phyloP scores from a whole-genome alignment of 2,888 invertebrate species.

The Frankliniella fusca region DNA sequence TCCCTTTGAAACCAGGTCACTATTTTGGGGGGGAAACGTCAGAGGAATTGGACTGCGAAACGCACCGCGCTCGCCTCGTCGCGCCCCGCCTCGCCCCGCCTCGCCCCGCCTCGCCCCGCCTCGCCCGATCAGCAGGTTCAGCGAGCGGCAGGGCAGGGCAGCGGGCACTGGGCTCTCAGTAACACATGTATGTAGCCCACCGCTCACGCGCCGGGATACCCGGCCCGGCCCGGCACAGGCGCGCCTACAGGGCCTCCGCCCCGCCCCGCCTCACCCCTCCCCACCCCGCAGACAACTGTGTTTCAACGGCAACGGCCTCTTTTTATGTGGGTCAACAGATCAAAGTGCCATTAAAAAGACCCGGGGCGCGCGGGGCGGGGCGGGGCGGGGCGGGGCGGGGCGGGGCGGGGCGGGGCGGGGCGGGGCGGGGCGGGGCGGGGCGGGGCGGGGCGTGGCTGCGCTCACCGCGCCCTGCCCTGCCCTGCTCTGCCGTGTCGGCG shows the following conservation, averaged over 20 bases:
- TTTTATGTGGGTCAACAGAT: conserved; percentile 24
- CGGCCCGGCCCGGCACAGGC: background rate
- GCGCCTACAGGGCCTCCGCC: background rate
- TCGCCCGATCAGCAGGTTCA: too few relatives aligned
- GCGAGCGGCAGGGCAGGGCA: background rate
- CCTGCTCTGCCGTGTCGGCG: background rate
- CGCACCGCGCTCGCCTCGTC: too few relatives aligned
- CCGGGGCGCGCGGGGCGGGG: background rate
- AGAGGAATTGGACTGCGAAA: too few relatives aligned
- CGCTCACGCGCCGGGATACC: background rate
- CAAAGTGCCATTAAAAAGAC: conserved; percentile 19
- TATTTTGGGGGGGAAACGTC: too few relatives aligned
- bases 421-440: background rate
- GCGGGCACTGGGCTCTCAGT: background rate
- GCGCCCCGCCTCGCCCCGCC: too few relatives aligned
- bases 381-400: background rate
- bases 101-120: too few relatives aligned
- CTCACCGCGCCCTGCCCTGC: too few relatives aligned
- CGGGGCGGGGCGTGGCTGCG: background rate
- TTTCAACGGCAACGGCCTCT: background rate
- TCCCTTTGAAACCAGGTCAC: too few relatives aligned
- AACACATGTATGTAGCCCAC: background rate
- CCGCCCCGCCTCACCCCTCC: background rate
- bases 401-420: background rate
- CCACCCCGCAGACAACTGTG: background rate